Conservation (phyloP, 2,113 vertebrate genomes). For the Ageneiosus marmoratus region DNA sequence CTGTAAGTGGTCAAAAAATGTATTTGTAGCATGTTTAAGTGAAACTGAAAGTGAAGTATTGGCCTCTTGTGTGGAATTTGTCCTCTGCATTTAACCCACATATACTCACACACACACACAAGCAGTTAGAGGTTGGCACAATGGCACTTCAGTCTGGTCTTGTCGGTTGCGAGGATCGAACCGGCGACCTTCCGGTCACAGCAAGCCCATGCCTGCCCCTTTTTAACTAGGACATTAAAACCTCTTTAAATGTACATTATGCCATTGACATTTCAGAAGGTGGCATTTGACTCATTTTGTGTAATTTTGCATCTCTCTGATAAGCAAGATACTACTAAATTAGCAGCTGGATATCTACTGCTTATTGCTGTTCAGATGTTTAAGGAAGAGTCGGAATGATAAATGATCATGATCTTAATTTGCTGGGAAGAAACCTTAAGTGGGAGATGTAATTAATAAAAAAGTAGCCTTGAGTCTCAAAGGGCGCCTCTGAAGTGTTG, state of each 20-base stretch:
- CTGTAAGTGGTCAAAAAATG: conserved; percentile 81
- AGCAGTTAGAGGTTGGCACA: no score
- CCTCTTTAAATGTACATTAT: background rate
- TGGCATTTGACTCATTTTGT: background rate
- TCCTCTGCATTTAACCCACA: no score
- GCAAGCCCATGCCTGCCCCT: no score
- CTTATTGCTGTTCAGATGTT: conserved; percentile 30
- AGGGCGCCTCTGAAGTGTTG: conserved; percentile 64
- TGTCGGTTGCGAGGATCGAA: no score
- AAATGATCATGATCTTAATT: conserved; percentile 62
- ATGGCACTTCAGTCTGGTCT: no score
- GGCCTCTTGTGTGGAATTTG: no score
- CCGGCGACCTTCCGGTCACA: no score
- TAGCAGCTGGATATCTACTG: background rate
- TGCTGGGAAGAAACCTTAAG: conserved; percentile 57
- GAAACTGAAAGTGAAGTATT: no score
- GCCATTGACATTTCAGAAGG: background rate
- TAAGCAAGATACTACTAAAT: background rate
- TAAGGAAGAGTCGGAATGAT: conserved; percentile 52
- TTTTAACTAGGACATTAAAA: background rate
- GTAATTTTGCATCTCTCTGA: background rate
- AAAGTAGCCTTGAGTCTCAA: conserved; percentile 55
- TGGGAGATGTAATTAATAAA: conserved; percentile 68
- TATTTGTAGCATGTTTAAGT: background rate
- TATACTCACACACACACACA: no score